phyloP scores from a whole-genome alignment of 1,140 invertebrate genomes.

The Drosophila repleta region DNA sequence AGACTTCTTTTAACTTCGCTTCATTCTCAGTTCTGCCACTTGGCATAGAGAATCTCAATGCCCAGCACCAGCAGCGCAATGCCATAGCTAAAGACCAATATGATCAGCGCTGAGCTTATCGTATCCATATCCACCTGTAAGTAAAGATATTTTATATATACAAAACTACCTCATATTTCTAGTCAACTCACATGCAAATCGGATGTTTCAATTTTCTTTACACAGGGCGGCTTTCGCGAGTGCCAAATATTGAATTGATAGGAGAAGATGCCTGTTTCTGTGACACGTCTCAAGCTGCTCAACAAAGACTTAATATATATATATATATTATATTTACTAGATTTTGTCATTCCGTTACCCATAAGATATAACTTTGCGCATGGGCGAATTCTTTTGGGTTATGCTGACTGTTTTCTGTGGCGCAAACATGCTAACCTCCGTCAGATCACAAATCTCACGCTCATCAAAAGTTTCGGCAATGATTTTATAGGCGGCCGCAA shows the following conservation, averaged over 20 bases:
- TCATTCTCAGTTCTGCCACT: conserved; percentile 55
- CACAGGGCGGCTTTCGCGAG: conserved; percentile 84
- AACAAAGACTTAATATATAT: not conserved
- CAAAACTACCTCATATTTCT: not conserved
- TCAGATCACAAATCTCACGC: conserved; percentile 86
- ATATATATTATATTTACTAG: not conserved
- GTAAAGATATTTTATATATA: not conserved
- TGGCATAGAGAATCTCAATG: conserved; percentile 82
- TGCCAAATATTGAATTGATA: conserved; percentile 85
- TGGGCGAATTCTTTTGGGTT: conserved; percentile 86
- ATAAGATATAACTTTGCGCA: conserved; percentile 87
- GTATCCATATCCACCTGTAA: conserved; percentile 80
- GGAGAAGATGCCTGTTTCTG: conserved; percentile 84
- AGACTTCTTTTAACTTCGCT: conserved; percentile 35
- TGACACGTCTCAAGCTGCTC: conserved; percentile 84
- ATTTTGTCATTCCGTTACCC: conserved; percentile 83
- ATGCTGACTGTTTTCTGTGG: conserved; percentile 85
- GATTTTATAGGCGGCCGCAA: conserved; percentile 86
- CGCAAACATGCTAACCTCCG: conserved; percentile 86
- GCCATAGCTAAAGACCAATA: conserved; percentile 83
- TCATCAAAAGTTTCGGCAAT: conserved; percentile 86
- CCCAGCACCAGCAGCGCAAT: conserved; percentile 80
- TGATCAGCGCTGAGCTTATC: conserved; percentile 84
- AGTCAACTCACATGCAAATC: conserved; percentile 83
- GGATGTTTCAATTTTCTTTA: conserved; percentile 84